Percentiles rank a stretch among this genome's conserved stretches.
Evolutionary conservation across 53 echinoderm and acorn worm genomes (phyloP).

Genomic region (Crossaster papposus): DNA sequence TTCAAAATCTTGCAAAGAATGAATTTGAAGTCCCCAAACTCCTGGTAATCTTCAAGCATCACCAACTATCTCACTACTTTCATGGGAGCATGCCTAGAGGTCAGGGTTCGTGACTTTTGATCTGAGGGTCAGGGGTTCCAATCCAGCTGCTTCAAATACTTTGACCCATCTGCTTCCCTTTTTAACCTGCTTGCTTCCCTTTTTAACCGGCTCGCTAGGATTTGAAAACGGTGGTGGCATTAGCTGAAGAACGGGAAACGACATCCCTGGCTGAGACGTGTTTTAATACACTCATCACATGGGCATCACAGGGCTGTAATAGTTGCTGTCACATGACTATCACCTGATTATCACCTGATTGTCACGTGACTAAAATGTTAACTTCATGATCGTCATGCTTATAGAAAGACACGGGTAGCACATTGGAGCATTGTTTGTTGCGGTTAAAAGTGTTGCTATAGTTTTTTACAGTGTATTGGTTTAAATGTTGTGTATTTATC

Average conservation of each 20-base stretch:
- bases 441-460: neutral
- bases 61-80: too few species aligned
- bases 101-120: too few species aligned
- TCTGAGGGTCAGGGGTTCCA: too few species aligned
- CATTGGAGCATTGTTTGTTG: neutral
- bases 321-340: neutral
- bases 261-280: constrained; percentile 39
- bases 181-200: neutral
- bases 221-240: constrained; percentile 35
- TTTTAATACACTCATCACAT: neutral
- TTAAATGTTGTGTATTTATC: too few species aligned
- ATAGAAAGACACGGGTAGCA: neutral
- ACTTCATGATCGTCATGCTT: neutral
- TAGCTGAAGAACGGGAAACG: constrained; percentile 1
- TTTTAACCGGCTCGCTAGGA: neutral
- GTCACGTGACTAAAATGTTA: constrained; percentile 19
- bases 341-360: neutral
- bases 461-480: neutral
- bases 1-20: too few species aligned
- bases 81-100: too few species aligned
- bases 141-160: neutral
- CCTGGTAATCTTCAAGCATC: too few species aligned
- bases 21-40: too few species aligned
- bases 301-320: neutral
- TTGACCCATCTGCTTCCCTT: neutral